These are phyloP conservation scores for Drosophila tsacasi DNA, from an alignment of 1,140 invertebrate species.

Conservation along the genomic window DNA sequence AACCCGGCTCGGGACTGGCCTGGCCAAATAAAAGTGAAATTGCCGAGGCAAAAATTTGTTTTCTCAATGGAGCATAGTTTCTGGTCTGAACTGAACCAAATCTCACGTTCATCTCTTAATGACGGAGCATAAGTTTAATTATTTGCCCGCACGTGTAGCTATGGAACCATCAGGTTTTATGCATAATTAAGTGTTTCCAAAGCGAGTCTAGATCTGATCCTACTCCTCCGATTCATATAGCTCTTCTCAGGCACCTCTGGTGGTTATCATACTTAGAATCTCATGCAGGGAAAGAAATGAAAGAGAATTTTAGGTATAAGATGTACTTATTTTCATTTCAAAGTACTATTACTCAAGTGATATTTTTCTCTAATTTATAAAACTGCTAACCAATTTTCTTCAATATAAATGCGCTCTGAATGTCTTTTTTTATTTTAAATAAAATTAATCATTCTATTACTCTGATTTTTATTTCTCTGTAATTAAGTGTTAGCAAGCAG, in stretches of 20 bases:
- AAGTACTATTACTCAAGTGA: too few species aligned
- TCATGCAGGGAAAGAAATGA: neutral
- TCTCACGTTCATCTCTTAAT: constrained; percentile 81
- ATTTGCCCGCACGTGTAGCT: constrained; percentile 56
- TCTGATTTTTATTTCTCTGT: neutral
- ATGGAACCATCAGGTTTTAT: constrained; percentile 36
- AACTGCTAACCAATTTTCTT: fast-evolving
- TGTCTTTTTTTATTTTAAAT: too few species aligned
- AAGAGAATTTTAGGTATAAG: too few species aligned
- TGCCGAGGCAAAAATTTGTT: constrained; percentile 43
- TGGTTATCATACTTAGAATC: neutral
- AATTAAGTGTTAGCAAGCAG: constrained; percentile 1
- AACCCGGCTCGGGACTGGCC: constrained; percentile 21
- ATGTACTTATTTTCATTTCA: neutral
- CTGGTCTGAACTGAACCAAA: constrained; percentile 48
- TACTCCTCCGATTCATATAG: neutral
- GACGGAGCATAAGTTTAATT: constrained; percentile 70
- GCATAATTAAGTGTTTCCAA: constrained; percentile 36
- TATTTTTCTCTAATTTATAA: too few species aligned
- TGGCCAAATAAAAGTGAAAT: constrained; percentile 77
- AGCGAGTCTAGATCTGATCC: neutral
- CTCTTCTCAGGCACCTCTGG: neutral
- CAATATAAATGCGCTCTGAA: neutral
- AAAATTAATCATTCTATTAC: too few species aligned
- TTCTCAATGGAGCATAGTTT: constrained; percentile 30